These are phyloP conservation scores for Anthonomus grandis DNA, from an alignment of 1,140 invertebrate genomes.

Conservation along the genomic window DNA sequence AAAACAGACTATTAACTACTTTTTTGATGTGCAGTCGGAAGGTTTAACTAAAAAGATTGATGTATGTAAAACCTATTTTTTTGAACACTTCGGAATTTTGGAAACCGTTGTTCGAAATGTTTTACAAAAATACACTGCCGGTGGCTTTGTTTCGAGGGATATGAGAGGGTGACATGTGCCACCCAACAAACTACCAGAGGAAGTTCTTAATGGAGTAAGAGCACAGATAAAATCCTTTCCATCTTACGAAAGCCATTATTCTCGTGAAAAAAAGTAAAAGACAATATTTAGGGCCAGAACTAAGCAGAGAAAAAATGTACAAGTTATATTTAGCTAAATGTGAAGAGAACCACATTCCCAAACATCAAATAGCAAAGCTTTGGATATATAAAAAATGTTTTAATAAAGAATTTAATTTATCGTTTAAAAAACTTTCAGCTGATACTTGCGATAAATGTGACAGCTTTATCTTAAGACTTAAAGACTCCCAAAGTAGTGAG, in stretches of 20 bases:
- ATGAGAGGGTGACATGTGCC: too few species aligned
- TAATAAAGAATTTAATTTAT: too few species aligned
- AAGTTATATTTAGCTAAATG: too few species aligned
- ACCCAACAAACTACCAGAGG: not conserved
- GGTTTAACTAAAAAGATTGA: too few species aligned
- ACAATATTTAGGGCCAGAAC: not conserved
- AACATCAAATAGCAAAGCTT: too few species aligned
- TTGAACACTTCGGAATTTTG: not conserved
- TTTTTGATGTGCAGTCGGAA: not conserved
- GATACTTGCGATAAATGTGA: too few species aligned
- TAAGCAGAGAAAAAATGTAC: too few species aligned
- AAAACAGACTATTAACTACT: not conserved
- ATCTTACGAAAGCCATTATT: too few species aligned
- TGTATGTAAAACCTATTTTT: not conserved
- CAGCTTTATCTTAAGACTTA: too few species aligned
- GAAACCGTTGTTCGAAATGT: too few species aligned
- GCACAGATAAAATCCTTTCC: not conserved
- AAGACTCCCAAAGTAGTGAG: not conserved
- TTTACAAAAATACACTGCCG: too few species aligned
- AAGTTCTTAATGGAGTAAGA: not conserved
- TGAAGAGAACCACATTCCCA: not conserved
- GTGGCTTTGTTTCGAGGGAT: not conserved
- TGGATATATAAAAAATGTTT: not conserved
- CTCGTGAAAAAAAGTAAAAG: not conserved
- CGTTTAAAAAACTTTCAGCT: too few species aligned